Percentiles rank a stretch among this genome's conserved stretches.
These are phyloP conservation scores for Acronicta alni DNA, from an alignment of 2,888 invertebrate species.

Conservation along the genomic window DNA sequence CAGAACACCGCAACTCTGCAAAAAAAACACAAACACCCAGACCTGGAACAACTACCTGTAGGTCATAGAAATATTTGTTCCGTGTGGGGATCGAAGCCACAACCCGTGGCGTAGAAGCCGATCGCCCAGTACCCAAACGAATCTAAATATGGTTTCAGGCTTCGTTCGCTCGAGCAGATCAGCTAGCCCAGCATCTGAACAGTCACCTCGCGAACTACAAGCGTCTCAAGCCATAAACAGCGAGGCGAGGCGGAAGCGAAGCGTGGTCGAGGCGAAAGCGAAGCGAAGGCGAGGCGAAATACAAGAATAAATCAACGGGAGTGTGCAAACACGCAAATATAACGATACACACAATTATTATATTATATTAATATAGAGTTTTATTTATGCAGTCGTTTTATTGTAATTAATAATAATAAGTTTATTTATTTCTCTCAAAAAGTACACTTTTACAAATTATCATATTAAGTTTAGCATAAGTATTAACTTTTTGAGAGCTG, in stretches of 20 bases:
- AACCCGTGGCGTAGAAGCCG: too few species aligned
- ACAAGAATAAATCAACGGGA: constrained; percentile 36
- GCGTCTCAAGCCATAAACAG: constrained; percentile 77
- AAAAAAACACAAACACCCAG: too few species aligned
- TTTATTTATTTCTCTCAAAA: too few species aligned
- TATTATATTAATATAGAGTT: constrained; percentile 83
- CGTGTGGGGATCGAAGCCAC: too few species aligned
- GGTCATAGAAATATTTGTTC: too few species aligned
- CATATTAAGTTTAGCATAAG: too few species aligned
- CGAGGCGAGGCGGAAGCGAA: neutral
- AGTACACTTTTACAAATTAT: too few species aligned
- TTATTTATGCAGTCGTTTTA: constrained; percentile 65
- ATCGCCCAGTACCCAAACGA: too few species aligned
- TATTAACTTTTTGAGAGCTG: too few species aligned
- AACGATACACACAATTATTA: constrained; percentile 72
- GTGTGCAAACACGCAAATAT: constrained; percentile 69
- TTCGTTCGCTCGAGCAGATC: constrained; percentile 83
- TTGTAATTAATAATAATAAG: too few species aligned
- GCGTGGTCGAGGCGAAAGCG: neutral
- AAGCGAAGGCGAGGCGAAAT: neutral
- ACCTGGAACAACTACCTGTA: too few species aligned
- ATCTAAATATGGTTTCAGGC: constrained; percentile 68
- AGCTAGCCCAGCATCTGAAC: constrained; percentile 85
- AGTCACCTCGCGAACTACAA: constrained; percentile 87
- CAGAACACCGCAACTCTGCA: too few species aligned